Evolutionary conservation across 1,140 invertebrate genomes (phyloP), one percentile per base, ranked within the genome.

Genomic region (Apolygus lucorum): DNA sequence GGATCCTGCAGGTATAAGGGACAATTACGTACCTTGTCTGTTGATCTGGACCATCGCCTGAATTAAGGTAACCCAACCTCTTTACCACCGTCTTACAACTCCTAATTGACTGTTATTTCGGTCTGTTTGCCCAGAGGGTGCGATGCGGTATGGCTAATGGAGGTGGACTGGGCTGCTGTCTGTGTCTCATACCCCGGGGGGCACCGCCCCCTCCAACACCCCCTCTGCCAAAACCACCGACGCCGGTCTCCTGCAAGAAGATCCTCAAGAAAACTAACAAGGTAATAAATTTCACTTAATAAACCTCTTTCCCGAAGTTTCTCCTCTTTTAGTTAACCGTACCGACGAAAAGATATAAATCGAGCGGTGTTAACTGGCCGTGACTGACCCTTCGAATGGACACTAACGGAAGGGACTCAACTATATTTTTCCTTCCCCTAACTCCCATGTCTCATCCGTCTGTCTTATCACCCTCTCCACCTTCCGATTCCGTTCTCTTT

Each of bases 211-310:
- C 28, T 17, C 62, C 29, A 24, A 49, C 62, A n/a, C 70, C 67
- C 13, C 70, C 70, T 2, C 65, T 67, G 25, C 70, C 70, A 8
- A 67, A 71, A 28, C 67, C 70, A 14, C 68, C 70, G n/a, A 68
- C 70, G 11, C 70, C 70, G 17, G 62, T 63, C 49, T 68, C 67
- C 62, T 71, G 70, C 67, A 71, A 71, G 63, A 71, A 71, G 42
- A 65, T 71, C 42, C 70, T 71, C 63, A 71, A 71, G 63, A 71
- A 71, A 67, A 68, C 70, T n/a, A 71, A 71, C 67, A 71, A 71
- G 70, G 70, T 71, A 69, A 68, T 66, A 59, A 59, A 59, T 59
- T 14, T 59, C 54, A 14, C 54, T 11, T 24, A 59, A 59, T 22
- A 14, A 59, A 59, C 54, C 22, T 59, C 34, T 49, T 49, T 49